Percentiles rank a stretch among this genome's conserved stretches.
Evolutionary conservation across 2,113 vertebrate genomes (phyloP).

Genomic region (Prunella fulvescens): DNA sequence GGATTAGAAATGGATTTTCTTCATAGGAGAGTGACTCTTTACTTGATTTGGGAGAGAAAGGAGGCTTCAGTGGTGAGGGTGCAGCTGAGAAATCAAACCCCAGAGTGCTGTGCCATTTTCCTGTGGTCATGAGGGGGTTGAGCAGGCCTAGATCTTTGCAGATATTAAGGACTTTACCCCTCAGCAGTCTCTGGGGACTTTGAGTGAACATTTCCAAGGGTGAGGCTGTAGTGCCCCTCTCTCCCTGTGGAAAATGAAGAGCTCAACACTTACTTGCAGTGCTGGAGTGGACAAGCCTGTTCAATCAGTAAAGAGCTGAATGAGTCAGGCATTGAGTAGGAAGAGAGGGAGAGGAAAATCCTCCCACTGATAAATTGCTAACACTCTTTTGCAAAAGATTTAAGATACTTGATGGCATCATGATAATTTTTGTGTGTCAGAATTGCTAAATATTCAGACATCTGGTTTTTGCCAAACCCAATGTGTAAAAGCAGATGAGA

Average conservation of each 20-base stretch:
- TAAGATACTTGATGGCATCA: not conserved
- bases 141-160: not conserved
- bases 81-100: not conserved
- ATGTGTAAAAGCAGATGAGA: conserved; percentile 18
- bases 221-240: not conserved
- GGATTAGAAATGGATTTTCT: not conserved
- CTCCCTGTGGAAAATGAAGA: not conserved
- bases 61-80: not conserved
- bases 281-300: not conserved
- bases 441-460: conserved; percentile 11
- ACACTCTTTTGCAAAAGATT: not conserved
- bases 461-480: not conserved
- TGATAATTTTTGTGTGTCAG: not conserved
- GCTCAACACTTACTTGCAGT: not conserved
- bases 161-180: not conserved
- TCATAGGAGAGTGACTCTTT: not conserved
- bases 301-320: not conserved
- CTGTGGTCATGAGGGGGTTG: not conserved
- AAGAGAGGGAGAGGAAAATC: not conserved
- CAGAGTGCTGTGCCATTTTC: not conserved
- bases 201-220: not conserved
- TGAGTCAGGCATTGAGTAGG: not conserved
- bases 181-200: not conserved
- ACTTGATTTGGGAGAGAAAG: not conserved
- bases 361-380: not conserved